Conservation (phyloP, 1,140 invertebrate species). For the Rhopalosiphum padi region DNA sequence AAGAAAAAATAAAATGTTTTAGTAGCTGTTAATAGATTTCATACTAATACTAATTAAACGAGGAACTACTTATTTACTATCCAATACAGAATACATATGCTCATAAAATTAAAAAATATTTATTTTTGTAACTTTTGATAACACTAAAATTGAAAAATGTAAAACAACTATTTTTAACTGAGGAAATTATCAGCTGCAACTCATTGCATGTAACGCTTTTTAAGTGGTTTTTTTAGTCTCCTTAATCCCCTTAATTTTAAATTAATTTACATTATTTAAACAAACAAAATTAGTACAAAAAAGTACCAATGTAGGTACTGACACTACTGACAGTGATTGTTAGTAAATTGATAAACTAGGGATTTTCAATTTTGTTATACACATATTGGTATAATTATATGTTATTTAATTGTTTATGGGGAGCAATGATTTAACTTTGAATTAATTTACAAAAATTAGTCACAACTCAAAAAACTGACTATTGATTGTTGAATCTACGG, state of each 20-base stretch:
- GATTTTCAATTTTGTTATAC: neutral
- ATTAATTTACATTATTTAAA: neutral
- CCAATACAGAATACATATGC: neutral
- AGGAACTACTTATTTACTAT: neutral
- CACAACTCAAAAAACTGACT: neutral
- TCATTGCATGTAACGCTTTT: neutral
- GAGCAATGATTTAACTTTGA: neutral
- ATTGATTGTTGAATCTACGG: neutral
- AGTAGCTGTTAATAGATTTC: neutral
- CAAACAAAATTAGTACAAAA: neutral
- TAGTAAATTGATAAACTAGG: neutral
- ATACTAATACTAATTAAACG: neutral
- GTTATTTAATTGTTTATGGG: neutral
- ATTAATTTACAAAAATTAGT: neutral
- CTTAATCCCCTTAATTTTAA: neutral
- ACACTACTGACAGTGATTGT: neutral
- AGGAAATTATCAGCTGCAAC: neutral
- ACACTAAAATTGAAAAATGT: neutral
- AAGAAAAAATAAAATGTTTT: neutral
- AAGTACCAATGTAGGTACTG: neutral
- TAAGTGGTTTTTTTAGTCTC: neutral
- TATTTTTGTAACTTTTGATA: neutral
- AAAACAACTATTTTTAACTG: neutral
- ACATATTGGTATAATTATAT: neutral
- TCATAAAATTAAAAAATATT: neutral